These are phyloP conservation scores for Parnassius glacialis DNA, from an alignment of 2,888 invertebrate genomes.

Conservation along the genomic window DNA sequence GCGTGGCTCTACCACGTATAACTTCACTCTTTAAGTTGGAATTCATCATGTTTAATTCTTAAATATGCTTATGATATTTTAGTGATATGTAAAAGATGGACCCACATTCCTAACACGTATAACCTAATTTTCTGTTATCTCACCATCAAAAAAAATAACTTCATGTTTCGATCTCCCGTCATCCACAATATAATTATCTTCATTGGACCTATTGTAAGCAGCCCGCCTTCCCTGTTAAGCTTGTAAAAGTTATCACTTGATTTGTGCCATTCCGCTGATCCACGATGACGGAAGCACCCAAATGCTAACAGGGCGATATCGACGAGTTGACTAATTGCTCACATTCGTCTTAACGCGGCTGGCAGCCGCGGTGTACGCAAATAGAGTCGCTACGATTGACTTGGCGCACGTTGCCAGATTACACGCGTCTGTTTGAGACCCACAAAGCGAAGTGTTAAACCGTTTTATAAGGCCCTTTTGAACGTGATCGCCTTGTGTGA, in stretches of 20 bases:
- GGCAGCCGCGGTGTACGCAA: conserved; percentile 60
- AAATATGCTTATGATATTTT: too few relatives aligned
- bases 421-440: conserved; percentile 33
- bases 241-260: conserved; percentile 3
- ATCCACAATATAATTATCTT: too few relatives aligned
- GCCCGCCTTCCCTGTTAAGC: neutral
- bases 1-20: too few relatives aligned
- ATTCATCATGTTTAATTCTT: too few relatives aligned
- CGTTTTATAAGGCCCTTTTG: conserved; percentile 20
- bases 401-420: conserved; percentile 64
- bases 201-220: too few relatives aligned
- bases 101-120: too few relatives aligned
- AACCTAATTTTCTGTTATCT: too few relatives aligned
- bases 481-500: conserved; percentile 20
- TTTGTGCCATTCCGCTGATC: conserved; percentile 41
- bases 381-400: conserved; percentile 66
- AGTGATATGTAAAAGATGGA: too few relatives aligned
- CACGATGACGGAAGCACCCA: conserved; percentile 37
- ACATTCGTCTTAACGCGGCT: conserved; percentile 60
- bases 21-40: too few relatives aligned
- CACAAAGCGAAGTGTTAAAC: conserved; percentile 24
- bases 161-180: too few relatives aligned
- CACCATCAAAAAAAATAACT: too few relatives aligned
- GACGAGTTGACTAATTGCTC: conserved; percentile 71
- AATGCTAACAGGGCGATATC: conserved; percentile 62